Evolutionary conservation across 2,113 vertebrate species (phyloP).

Genomic region (Varanus komodoensis): DNA sequence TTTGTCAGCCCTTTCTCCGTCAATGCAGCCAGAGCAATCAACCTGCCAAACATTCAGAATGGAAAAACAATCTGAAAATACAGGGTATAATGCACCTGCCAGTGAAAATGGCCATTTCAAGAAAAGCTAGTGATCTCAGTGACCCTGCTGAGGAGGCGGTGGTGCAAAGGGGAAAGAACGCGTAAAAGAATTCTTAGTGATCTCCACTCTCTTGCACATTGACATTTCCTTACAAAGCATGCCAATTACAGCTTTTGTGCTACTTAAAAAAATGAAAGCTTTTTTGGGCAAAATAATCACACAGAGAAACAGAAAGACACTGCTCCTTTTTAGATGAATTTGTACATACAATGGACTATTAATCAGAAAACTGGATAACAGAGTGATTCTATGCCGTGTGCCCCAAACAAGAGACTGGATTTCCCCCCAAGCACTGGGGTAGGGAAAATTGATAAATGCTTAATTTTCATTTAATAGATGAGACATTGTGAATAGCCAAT

Average conservation of each 20-base stretch:
- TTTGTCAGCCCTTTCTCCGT: conserved; percentile 97
- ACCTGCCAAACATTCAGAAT: conserved; percentile 99
- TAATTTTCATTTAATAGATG: conserved; percentile 63
- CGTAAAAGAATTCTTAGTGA: conserved; percentile 98
- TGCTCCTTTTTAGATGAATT: conserved; percentile 84
- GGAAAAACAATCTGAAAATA: conserved; percentile 99
- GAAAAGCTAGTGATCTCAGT: conserved; percentile 99
- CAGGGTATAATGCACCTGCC: conserved; percentile 99
- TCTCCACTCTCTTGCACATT: conserved; percentile 94
- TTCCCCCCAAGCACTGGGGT: conserved; percentile 76
- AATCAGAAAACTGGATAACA: conserved; percentile 84
- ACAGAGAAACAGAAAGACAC: conserved; percentile 82
- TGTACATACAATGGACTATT: conserved; percentile 78
- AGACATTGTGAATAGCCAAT: conserved; percentile 58
- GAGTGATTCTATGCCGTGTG: conserved; percentile 68
- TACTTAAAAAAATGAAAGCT: conserved; percentile 97
- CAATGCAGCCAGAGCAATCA: conserved; percentile 99
- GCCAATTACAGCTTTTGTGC: conserved; percentile 99
- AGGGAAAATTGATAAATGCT: conserved; percentile 66
- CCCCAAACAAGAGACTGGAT: conserved; percentile 73
- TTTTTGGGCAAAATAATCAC: conserved; percentile 90
- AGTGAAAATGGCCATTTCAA: conserved; percentile 99
- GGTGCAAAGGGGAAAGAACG: conserved; percentile 89
- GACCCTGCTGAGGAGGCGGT: conserved; percentile 93
- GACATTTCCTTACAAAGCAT: conserved; percentile 99